A percentile compares a stretch with the other conserved stretches of the same genome.
Evolutionary conservation across 2,797 vertebrate genomes (phyloP).

Genomic region (Catostomus latipinnis): DNA sequence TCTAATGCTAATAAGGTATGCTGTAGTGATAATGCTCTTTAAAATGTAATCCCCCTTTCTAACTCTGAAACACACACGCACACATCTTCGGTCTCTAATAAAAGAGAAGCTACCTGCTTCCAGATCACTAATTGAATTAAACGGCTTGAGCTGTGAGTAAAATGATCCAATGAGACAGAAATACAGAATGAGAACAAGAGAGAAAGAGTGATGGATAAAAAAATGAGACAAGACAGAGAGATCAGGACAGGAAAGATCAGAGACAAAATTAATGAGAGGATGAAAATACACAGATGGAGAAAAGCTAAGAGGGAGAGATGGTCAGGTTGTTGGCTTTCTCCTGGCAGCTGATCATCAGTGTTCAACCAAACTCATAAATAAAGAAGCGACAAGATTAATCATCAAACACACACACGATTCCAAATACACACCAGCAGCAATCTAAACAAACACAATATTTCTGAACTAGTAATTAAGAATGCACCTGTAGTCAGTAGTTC

Average conservation of each 20-base stretch:
- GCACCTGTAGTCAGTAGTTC: no score
- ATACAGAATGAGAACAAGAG: slow-evolving; percentile 8
- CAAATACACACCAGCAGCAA: slow-evolving; percentile 28
- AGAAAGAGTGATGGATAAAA: slow-evolving; percentile 14
- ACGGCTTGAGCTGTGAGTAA: slow-evolving; percentile 63
- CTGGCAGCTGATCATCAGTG: slow-evolving; percentile 41
- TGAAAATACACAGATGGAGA: slow-evolving; percentile 38
- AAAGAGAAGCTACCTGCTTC: slow-evolving; percentile 73
- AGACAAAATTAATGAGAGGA: slow-evolving; percentile 28
- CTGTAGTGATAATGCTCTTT: slow-evolving; percentile 59
- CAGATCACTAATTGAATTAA: slow-evolving; percentile 69
- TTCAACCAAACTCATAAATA: slow-evolving; percentile 42
- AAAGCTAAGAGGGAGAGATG: slow-evolving; percentile 20
- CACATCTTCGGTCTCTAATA: slow-evolving; percentile 61
- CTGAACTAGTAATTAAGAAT: no score
- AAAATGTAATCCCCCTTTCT: slow-evolving; percentile 67
- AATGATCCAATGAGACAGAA: background rate
- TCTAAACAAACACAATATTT: background rate
- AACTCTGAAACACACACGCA: slow-evolving; percentile 55
- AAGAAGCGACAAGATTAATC: slow-evolving; percentile 33
- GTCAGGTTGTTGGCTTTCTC: slow-evolving; percentile 4
- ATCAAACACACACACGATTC: slow-evolving; percentile 20
- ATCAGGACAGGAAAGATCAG: slow-evolving; percentile 21
- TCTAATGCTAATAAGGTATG: slow-evolving; percentile 49
- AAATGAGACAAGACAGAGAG: slow-evolving; percentile 2